Evolutionary conservation across 1,140 invertebrate genomes (phyloP), one percentile per base, ranked within the genome.

Genomic region (Drosophila nebulosa): DNA sequence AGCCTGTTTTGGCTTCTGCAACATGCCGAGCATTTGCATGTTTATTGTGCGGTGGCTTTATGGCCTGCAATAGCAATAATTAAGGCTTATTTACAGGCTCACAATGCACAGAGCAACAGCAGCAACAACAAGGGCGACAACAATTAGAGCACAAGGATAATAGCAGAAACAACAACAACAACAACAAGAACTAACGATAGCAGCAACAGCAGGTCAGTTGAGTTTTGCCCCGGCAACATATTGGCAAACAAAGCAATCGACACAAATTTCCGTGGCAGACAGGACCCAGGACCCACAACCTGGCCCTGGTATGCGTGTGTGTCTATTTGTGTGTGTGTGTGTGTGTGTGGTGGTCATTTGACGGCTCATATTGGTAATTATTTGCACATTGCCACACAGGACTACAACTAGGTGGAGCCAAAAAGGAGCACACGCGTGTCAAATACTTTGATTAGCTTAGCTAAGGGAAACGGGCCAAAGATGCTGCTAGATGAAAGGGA

Each of bases 11-110:
- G 14, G 14, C 14, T 16, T 16, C 14, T 16, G 5, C 39, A 7
- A 42, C 36, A 10, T 60, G 57, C 35, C 70, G 69, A 76, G 81
- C 58, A 81, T 86, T 81, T 86, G 81, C 81, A 86, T 86, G 78
- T 86, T 86, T 88, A 86, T 81, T 86, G 78, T 86, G 81, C 69
- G 83, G 78, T 88, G 83, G 74, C 83, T 78, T 88, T 86, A 81
- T 74, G 83, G 83, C 78, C 39, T 78, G 81, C 76, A 78, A 86
- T 81, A 63, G 74, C 81, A 71, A 86, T 86, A 86, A 86, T 86
- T 86, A 86, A 86, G 83, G 81, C 78, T 88, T 78, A 86, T 88
- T 86, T 88, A 81, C 78, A 86, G 71, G 74, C 78, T 86, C 74
- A 71, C 67, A 81, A 74, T 80, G 68, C 64, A 74, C 42, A 22